A percentile compares a stretch with the other conserved stretches of the same genome.
phyloP scores from a whole-genome alignment of 2,888 invertebrate species.

The Polylopha cassiicola region DNA sequence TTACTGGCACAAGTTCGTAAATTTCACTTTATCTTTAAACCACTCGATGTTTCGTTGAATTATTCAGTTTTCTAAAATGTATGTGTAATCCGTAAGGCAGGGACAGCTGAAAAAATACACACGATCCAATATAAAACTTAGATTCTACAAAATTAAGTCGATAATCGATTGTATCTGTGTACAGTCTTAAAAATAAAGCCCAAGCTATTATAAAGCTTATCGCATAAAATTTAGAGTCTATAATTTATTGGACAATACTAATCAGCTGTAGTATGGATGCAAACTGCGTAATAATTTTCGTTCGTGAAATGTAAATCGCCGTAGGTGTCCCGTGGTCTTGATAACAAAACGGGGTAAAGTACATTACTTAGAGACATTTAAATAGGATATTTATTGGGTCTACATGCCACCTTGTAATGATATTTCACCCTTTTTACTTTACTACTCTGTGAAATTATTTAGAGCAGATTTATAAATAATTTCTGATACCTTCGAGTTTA shows the following conservation, averaged over 20 bases:
- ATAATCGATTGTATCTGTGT: too few relatives aligned
- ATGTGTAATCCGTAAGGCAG: not conserved
- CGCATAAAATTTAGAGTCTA: too few relatives aligned
- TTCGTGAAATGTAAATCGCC: slow-evolving; percentile 18
- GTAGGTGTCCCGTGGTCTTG: slow-evolving; percentile 14
- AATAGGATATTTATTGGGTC: slow-evolving; percentile 14
- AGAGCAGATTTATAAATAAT: too few relatives aligned
- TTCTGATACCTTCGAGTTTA: too few relatives aligned
- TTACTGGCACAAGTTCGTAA: slow-evolving; percentile 3
- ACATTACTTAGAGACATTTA: slow-evolving; percentile 9
- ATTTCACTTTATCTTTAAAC: slow-evolving; percentile 6
- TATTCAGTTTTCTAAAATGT: slow-evolving; percentile 8
- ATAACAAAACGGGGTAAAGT: slow-evolving; percentile 7
- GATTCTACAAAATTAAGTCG: too few relatives aligned
- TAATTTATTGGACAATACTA: not conserved
- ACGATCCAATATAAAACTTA: too few relatives aligned
- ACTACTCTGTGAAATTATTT: too few relatives aligned
- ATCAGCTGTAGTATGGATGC: not conserved
- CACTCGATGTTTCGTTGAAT: slow-evolving; percentile 1
- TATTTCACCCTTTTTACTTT: slow-evolving; percentile 3
- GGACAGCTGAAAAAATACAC: not conserved
- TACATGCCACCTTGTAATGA: slow-evolving; percentile 3
- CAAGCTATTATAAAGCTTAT: too few relatives aligned
- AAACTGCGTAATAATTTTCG: slow-evolving; percentile 15
- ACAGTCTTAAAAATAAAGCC: too few relatives aligned